Evolutionary conservation across 2,888 invertebrate genomes (phyloP).

Genomic region (Pardosa pseudoannulata): DNA sequence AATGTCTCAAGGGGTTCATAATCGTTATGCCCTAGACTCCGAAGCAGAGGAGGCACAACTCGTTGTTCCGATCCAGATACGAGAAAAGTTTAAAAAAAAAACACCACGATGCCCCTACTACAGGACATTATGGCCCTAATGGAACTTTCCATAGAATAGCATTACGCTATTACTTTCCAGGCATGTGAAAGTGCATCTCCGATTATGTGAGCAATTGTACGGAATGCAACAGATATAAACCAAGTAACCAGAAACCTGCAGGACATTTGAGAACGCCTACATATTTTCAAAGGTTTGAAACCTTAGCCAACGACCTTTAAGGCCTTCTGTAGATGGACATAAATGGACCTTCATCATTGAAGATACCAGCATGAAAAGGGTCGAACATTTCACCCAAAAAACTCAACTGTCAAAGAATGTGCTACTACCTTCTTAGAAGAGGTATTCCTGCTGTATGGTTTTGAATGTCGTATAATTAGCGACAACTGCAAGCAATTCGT

Average conservation of each 20-base stretch:
- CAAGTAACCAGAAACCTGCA: conserved; percentile 17
- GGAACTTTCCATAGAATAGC: conserved; percentile 34
- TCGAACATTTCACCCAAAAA: neutral
- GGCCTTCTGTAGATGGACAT: neutral
- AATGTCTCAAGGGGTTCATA: conserved; percentile 9
- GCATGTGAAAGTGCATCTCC: neutral
- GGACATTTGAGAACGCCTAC: neutral
- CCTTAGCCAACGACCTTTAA: neutral
- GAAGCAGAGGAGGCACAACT: conserved; percentile 28
- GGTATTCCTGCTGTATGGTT: neutral
- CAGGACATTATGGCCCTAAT: conserved; percentile 55
- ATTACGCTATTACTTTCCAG: neutral
- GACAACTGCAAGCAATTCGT: neutral
- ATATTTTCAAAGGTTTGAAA: neutral
- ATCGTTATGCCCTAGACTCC: neutral
- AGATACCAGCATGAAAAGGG: neutral
- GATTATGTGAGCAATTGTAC: conserved; percentile 1
- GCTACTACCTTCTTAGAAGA: neutral
- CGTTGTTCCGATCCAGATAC: neutral
- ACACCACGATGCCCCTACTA: conserved; percentile 63
- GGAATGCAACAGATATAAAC: conserved; percentile 9
- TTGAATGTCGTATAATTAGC: neutral
- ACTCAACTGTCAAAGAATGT: neutral
- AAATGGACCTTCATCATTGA: conserved; percentile 5
- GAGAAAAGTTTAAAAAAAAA: conserved; percentile 5